Base-by-base conservation (phyloP, 1,140 invertebrate genomes). In the Micrasema longulum region DNA sequence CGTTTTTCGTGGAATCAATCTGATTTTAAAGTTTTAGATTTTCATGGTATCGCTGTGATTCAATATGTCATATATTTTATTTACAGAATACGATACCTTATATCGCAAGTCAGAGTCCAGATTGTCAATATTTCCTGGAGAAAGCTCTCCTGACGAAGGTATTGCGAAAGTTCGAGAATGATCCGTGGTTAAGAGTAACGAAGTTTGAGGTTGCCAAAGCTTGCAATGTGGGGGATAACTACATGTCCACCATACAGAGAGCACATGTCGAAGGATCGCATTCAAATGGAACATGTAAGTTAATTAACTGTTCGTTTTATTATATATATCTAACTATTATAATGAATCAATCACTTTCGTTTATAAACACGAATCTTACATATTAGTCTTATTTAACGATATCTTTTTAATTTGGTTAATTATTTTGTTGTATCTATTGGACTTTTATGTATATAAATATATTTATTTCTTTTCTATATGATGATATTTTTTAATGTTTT, bases 141-240 rank as follows among this genome's bases (percentile, higher is more conserved):
- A 41, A 22, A 36, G 12, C 14, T 9, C 26, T 76, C 14, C 43
- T 76, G 0, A 66, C 57, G 2, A 52, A 71, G 5, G 57, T 84
- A 4, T 36, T 85, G 52, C 71, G 78, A 23, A 71, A 76, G 1
- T 75, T 66, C n/a, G 80, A 84, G 48, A 76, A 79, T 1, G 82
- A 84, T 50, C 69, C 78, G 2, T 63, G 72, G 11, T 72, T 85
- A 3, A 63, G 66, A 12, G 75, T 85, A 9, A 45, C 52, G 11
- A 38, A 78, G n/a, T 74, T 77, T 0, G 71, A 77, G 12, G 71
- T 81, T 4, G 75, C 71, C 11, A 73, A 77, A 12, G 80, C 80
- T 0, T 78, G 76, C 16, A 80, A 80, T 22, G 16, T 64, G 5
- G 83, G 83, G 1, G 81, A 84, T 50, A 84, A 85, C 63, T 83